A percentile compares a stretch with the other conserved stretches of the same genome.
Conservation (phyloP, 2,113 vertebrate species). For the Myxocyprinus asiaticus region DNA sequence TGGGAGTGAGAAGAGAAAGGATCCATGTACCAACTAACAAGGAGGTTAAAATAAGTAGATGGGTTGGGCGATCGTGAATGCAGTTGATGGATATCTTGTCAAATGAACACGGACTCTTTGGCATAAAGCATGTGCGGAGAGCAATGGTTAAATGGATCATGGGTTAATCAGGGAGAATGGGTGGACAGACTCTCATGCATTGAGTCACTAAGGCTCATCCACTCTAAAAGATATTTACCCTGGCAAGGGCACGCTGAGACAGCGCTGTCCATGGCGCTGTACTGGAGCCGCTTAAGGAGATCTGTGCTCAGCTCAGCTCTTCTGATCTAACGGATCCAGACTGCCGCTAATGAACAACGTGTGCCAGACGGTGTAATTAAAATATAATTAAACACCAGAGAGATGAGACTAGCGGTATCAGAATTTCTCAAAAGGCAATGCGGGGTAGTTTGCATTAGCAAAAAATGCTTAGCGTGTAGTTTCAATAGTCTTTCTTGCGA, state of each 20-base stretch:
- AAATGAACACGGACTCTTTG: constrained; percentile 42
- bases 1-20: constrained; percentile 18
- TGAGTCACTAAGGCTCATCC: constrained; percentile 36
- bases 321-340: constrained; percentile 31
- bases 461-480: constrained; percentile 16
- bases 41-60: neutral
- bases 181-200: constrained; percentile 24
- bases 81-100: constrained; percentile 50
- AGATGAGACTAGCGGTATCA: constrained; percentile 26
- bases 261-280: constrained; percentile 14
- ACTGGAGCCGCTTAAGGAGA: constrained; percentile 1
- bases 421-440: constrained; percentile 20
- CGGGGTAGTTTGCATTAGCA: constrained; percentile 8
- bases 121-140: constrained; percentile 16
- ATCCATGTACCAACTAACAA: neutral
- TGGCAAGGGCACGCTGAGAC: constrained; percentile 18
- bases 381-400: constrained; percentile 42
- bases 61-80: neutral
- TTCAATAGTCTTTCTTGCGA: neutral
- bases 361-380: constrained; percentile 27
- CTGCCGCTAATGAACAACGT: constrained; percentile 19
- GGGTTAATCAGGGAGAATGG: constrained; percentile 41
- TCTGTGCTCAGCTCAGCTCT: neutral
- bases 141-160: constrained; percentile 26
- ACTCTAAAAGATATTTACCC: constrained; percentile 13